A percentile compares a stretch with the other conserved stretches of the same genome.
phyloP scores from a whole-genome alignment of 2,113 vertebrate species.

The Labrus mixtus region DNA sequence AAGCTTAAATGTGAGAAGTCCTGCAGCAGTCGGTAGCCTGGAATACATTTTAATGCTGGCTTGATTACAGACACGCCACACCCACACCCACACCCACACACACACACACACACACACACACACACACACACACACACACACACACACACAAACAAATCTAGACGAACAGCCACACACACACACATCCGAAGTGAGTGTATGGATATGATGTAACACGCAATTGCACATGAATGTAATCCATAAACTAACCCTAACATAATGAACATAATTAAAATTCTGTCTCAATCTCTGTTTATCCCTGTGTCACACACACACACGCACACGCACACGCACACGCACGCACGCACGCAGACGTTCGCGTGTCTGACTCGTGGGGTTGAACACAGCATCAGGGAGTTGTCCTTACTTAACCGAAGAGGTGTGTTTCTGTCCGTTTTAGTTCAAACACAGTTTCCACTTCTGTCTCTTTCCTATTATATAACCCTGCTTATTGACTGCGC shows the following conservation, averaged over 20 bases:
- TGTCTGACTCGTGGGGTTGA: neutral
- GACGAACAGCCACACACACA: slow-evolving; percentile 3
- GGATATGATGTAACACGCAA: slow-evolving; percentile 46
- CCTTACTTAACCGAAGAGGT: slow-evolving; percentile 29
- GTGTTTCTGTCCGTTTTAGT: slow-evolving; percentile 32
- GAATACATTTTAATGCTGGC: slow-evolving; percentile 27
- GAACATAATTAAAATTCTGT: slow-evolving; percentile 20
- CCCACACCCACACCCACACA: slow-evolving; percentile 27
- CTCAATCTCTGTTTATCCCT: slow-evolving; percentile 9
- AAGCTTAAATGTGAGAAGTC: slow-evolving; percentile 56
- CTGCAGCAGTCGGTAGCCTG: slow-evolving; percentile 27
- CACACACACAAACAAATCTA: slow-evolving; percentile 11
- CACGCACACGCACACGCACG: neutral
- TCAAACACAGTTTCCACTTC: slow-evolving; percentile 35
- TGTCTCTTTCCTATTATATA: slow-evolving; percentile 28
- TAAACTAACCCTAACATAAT: slow-evolving; percentile 43
- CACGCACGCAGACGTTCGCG: neutral
- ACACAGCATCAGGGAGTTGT: slow-evolving; percentile 45
- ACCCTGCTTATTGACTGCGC: slow-evolving; percentile 8
- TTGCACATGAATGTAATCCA: slow-evolving; percentile 53
- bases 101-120: slow-evolving; percentile 15
- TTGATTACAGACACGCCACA: slow-evolving; percentile 57
- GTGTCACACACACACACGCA: too few relatives aligned
- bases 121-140: slow-evolving; percentile 12
- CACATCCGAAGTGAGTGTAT: slow-evolving; percentile 26